Evolutionary conservation across 2,888 invertebrate genomes (phyloP).

Genomic region (Chesias legatella): DNA sequence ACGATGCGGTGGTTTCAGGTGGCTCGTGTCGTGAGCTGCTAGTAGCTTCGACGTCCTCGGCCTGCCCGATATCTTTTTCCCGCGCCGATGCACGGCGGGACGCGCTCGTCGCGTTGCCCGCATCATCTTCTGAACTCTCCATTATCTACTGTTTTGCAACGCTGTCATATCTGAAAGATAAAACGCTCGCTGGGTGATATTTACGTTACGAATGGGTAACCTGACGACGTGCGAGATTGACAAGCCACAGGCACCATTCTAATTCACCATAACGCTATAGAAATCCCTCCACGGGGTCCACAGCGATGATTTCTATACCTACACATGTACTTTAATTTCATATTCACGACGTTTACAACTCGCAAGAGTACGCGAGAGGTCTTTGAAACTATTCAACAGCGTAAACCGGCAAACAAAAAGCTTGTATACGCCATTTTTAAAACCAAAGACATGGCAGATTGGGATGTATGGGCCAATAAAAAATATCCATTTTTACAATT

Average conservation of each 20-base stretch:
- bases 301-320: conserved; percentile 73
- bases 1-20: conserved; percentile 53
- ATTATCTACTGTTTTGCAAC: conserved; percentile 79
- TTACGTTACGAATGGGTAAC: conserved; percentile 76
- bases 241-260: conserved; percentile 79
- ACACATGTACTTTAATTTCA: conserved; percentile 79
- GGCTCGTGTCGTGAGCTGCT: conserved; percentile 57
- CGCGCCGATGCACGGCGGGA: conserved; percentile 79
- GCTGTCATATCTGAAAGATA: conserved; percentile 78
- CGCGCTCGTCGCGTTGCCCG: conserved; percentile 76
- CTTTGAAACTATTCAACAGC: conserved; percentile 73
- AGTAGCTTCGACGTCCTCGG: conserved; percentile 67
- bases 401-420: conserved; percentile 82
- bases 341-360: conserved; percentile 74
- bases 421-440: conserved; percentile 83
- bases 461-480: conserved; percentile 77
- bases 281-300: conserved; percentile 73
- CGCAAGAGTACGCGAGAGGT: conserved; percentile 62
- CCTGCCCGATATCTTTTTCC: conserved; percentile 71
- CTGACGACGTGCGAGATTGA: conserved; percentile 79
- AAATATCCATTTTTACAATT: conserved; percentile 75
- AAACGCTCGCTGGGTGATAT: conserved; percentile 75
- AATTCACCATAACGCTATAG: conserved; percentile 79
- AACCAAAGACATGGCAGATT: conserved; percentile 81
- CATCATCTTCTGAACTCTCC: conserved; percentile 80